Evolutionary conservation across 1,140 invertebrate species (phyloP), one percentile per base, ranked within the genome.

Genomic region (Panulirus ornatus): DNA sequence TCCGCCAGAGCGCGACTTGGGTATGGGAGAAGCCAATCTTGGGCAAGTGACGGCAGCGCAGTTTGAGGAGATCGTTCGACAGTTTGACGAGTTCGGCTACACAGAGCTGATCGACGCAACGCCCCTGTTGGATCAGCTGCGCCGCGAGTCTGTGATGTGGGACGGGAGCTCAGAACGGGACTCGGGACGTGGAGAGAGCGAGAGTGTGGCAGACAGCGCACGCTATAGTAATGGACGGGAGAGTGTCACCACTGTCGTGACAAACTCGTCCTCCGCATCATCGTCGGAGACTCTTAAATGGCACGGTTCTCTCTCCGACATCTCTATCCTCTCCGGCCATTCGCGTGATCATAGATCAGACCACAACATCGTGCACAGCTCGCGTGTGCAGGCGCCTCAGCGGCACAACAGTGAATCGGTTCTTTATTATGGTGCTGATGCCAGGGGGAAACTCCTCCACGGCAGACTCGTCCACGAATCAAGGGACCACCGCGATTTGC

Each of bases 251-350:
- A 94, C 93, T 11, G 93, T 94, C 0, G 93, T 93, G 19, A 96
- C 96, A 47, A 93, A 94, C 85, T 92, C 92, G 70, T 93, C 93
- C 70, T 93, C 93, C 11, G 94, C 93, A 34, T 93, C 92, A 66
- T 96, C 96, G 47, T 96, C 96, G 92, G 97, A 97, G 93, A 97
- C 97, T 9, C 94, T 97, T 1, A 97, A 97, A 94, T 97, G 97
- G 96, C 96, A 97, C 92, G 96, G 96, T 38, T 97, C 96, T 8
- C 96, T 96, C 94, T 96, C 96, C 92, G 96, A 97, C 93, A 95
- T 97, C 91, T 93, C 91, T 93, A 51, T 93, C 93, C 66, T 95
- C 95, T 88, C 85, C 38, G 91, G 90, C 63, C 84, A 92, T 51
- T 92, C 93, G 42, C 76, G 92, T 73, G 89, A 93, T 66, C 92